Evolutionary conservation across 2,888 invertebrate genomes (phyloP).

Genomic region (Heliconius ismenius): DNA sequence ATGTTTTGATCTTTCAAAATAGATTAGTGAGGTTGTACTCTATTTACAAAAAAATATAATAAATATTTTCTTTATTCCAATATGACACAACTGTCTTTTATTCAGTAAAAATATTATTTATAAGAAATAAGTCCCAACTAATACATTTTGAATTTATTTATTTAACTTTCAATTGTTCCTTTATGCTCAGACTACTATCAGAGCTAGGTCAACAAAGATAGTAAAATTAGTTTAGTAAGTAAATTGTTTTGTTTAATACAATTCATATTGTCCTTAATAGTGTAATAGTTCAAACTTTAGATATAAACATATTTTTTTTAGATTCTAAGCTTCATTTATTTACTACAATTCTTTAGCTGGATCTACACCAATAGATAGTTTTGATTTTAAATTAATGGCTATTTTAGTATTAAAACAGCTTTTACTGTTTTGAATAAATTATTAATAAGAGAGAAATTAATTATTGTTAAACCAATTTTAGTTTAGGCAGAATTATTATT

Average conservation of each 20-base stretch:
- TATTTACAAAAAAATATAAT: no score
- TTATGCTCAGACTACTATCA: constrained; percentile 10
- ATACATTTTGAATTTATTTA: neutral
- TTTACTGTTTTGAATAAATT: neutral
- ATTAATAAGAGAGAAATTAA: neutral
- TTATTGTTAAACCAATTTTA: neutral
- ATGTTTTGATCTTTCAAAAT: no score
- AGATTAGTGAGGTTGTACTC: no score
- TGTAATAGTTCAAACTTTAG: constrained; percentile 12
- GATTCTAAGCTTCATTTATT: neutral
- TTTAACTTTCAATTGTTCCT: constrained; percentile 13
- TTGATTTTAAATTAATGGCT: neutral
- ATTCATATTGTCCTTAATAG: constrained; percentile 11
- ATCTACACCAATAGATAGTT: neutral
- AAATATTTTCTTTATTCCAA: no score
- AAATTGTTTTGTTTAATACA: constrained; percentile 11
- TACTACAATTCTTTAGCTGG: neutral
- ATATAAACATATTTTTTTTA: constrained; percentile 5
- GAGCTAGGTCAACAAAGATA: constrained; percentile 20
- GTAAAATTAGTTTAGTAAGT: constrained; percentile 9
- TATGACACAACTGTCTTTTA: no score
- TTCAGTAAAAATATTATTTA: no score
- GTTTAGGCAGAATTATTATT: neutral
- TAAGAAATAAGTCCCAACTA: no score
- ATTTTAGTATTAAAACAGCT: neutral